These are phyloP conservation scores for Morinoia aosen DNA, from an alignment of 2,888 invertebrate genomes.

Conservation along the genomic window DNA sequence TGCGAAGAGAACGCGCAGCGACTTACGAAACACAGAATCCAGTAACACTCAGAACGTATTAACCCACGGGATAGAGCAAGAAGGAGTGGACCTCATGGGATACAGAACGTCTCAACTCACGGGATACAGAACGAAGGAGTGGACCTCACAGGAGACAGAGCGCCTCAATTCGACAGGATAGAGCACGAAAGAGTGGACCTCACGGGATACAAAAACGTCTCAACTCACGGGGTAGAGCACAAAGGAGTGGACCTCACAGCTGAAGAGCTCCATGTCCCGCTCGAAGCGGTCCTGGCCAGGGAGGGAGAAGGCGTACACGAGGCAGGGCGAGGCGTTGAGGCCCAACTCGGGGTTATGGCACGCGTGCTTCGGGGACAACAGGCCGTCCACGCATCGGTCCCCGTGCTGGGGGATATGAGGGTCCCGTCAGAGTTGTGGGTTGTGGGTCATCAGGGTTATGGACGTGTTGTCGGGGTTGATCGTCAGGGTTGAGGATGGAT, in stretches of 20 bases:
- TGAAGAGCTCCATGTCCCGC: constrained; percentile 62
- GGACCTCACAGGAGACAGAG: neutral
- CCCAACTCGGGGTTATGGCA: constrained; percentile 64
- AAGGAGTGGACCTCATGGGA: no score
- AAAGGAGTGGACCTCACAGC: constrained; percentile 65
- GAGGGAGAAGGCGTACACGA: constrained; percentile 61
- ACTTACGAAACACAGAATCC: no score
- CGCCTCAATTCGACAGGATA: neutral
- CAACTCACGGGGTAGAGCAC: neutral
- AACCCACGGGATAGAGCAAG: no score
- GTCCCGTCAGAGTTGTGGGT: no score
- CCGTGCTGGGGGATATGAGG: neutral
- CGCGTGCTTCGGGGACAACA: constrained; percentile 52
- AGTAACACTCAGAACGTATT: no score
- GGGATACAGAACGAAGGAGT: neutral
- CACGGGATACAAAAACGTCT: constrained; percentile 30
- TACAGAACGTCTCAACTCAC: no score
- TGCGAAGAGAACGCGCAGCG: no score
- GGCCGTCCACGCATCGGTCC: neutral
- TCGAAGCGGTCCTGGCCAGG: constrained; percentile 61
- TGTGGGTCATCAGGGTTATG: no score
- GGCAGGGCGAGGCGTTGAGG: constrained; percentile 62
- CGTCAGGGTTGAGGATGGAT: no score
- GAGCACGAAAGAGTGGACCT: neutral
- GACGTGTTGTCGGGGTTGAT: no score